Evolutionary conservation across 2,797 vertebrate species (phyloP).

Genomic region (Hoplostethus atlanticus): DNA sequence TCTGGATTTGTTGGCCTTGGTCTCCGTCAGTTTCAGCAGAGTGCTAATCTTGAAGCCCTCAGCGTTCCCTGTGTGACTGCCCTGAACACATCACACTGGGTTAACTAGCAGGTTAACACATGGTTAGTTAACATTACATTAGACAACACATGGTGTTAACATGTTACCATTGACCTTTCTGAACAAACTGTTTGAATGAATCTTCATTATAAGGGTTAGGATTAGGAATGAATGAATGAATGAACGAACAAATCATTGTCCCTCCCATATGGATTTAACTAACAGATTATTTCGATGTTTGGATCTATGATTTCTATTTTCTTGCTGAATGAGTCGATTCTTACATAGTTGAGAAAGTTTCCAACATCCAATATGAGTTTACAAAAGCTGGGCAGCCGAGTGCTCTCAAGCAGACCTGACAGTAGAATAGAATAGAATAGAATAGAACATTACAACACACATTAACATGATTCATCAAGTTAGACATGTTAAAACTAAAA

Average conservation of each 20-base stretch:
- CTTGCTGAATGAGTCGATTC: constrained; percentile 33
- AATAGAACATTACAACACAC: not conserved
- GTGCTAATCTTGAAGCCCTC: constrained; percentile 92
- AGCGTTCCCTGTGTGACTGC: constrained; percentile 90
- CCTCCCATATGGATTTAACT: not conserved
- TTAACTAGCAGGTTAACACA: too few species aligned
- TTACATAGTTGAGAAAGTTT: constrained; percentile 93
- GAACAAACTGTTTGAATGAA: not conserved
- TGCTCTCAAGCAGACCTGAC: constrained; percentile 86
- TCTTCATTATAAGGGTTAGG: not conserved
- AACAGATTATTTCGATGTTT: too few species aligned
- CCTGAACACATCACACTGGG: constrained; percentile 71
- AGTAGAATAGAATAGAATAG: not conserved
- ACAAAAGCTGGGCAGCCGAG: constrained; percentile 88
- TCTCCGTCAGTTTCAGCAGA: constrained; percentile 90
- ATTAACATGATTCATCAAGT: not conserved
- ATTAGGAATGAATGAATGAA: not conserved
- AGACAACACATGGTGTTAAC: too few species aligned
- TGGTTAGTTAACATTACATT: too few species aligned
- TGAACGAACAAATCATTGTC: too few species aligned
- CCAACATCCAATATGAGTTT: constrained; percentile 91
- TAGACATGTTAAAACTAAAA: too few species aligned
- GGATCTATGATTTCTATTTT: too few species aligned
- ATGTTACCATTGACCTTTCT: not conserved
- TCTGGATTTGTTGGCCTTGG: constrained; percentile 90